Base-by-base conservation (phyloP, 2,113 vertebrate genomes). In the Menura novaehollandiae region DNA sequence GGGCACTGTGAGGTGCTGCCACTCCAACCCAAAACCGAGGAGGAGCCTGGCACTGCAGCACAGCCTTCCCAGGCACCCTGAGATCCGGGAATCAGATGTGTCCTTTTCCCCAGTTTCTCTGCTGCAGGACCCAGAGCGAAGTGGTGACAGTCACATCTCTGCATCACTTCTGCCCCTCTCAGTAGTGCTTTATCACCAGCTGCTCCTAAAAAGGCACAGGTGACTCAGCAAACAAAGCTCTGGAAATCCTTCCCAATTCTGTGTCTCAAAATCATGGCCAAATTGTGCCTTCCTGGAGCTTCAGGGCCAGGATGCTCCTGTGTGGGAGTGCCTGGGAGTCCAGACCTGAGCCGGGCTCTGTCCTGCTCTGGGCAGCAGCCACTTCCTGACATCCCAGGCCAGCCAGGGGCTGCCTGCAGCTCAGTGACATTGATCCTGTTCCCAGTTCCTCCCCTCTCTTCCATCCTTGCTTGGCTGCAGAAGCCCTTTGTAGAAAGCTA, bases 381-480 rank as follows among this genome's bases (percentile, higher is more conserved):
- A 1, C 51, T 62, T 19, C 14, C 23, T 18, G 66, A 28, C 0
- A 7, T 27, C 59, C 53, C 67, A 46, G 72, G 3, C 52, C 81
- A 60, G 87, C 33, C 18, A 41, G 41, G n/a, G 59, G 30, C 58
- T 66, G 32, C 55, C 58, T n/a, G 53, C 53, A 62, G 15, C 6
- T 56, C 66, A 47, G 62, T 60, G 79, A 43, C 62, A 64, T 5
- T 8, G 22, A 72, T 95, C 88, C 44, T n/a, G 2, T n/a, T 79
- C 69, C 11, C 3, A 67, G 28, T 9, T 30, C 53, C 37, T 80
- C 46, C 55, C 46, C n/a, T n/a, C n/a, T n/a, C n/a, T 58, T 74
- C 92, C 79, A 75, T 44, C 28, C 47, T 18, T 90, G 74, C 49
- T 64, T 58, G 77, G 75, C 91, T 95, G 73, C 67, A 80, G 80